Evolutionary conservation across 2,113 vertebrate species (phyloP).

Genomic region (Spea multiplicata): DNA sequence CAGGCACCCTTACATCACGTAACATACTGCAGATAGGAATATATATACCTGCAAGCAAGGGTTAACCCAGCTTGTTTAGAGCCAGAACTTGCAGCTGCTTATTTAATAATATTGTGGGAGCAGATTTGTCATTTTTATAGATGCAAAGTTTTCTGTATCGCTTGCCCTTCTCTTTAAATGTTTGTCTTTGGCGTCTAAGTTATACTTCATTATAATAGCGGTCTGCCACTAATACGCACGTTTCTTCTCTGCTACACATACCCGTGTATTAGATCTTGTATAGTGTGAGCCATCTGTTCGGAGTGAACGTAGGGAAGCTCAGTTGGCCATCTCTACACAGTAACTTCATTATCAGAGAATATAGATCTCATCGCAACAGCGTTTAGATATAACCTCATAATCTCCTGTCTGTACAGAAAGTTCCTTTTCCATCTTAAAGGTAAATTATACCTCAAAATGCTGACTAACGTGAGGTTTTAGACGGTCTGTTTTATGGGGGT

Average conservation of each 20-base stretch:
- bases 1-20: too few species aligned
- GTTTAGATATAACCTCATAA: conserved; percentile 9
- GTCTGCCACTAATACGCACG: conserved; percentile 10
- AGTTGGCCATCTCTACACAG: conserved; percentile 31
- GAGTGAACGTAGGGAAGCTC: conserved; percentile 26
- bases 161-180: background rate
- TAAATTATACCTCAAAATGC: background rate
- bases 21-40: too few species aligned
- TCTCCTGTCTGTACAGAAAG: background rate
- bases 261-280: conserved; percentile 32
- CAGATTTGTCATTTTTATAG: too few species aligned
- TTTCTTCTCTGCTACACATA: conserved; percentile 14
- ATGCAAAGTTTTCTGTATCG: background rate
- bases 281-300: conserved; percentile 32
- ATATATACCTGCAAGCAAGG: too few species aligned
- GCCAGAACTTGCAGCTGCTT: too few species aligned
- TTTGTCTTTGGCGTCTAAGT: background rate
- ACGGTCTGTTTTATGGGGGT: background rate
- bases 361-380: conserved; percentile 10
- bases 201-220: conserved; percentile 29
- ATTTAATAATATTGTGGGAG: too few species aligned
- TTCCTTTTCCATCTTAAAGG: background rate
- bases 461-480: background rate
- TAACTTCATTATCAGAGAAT: conserved; percentile 40
- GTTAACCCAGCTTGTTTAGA: too few species aligned